Percentiles rank a stretch among this genome's conserved stretches.
phyloP scores from a whole-genome alignment of 1,140 invertebrate species.

The Ridgeia piscesae region DNA sequence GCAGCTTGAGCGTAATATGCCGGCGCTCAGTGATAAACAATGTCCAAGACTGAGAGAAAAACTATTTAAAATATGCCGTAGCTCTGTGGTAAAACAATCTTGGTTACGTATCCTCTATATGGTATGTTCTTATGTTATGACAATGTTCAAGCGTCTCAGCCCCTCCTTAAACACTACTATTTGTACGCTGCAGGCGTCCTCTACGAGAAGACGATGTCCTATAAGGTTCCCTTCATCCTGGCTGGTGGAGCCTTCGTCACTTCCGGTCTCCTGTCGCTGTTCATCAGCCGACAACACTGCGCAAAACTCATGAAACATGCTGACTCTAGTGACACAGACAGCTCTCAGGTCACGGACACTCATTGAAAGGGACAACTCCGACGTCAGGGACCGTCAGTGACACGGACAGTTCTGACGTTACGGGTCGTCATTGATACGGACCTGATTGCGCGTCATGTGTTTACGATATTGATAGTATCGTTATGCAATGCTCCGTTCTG shows the following conservation, averaged over 20 bases:
- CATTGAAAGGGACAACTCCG: neutral
- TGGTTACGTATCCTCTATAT: no score
- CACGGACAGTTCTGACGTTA: neutral
- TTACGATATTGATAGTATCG: neutral
- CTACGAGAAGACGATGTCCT: conserved; percentile 9
- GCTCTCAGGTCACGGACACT: neutral
- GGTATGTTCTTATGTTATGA: no score
- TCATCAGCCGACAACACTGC: neutral
- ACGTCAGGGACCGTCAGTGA: neutral
- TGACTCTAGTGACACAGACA: neutral
- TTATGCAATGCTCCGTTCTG: neutral
- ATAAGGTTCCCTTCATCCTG: conserved; percentile 16
- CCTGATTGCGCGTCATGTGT: neutral
- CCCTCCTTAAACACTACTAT: neutral
- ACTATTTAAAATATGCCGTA: no score
- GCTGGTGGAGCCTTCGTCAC: conserved; percentile 27
- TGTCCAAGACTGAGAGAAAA: no score
- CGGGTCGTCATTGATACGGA: no score
- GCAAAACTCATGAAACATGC: neutral
- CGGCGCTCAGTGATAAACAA: no score
- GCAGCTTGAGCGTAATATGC: no score
- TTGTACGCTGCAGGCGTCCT: neutral
- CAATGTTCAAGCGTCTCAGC: no score
- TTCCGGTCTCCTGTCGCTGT: conserved; percentile 20
- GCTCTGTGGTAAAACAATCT: no score